Conservation (phyloP, 2,113 vertebrate species). For the Myotis lucifugus region DNA sequence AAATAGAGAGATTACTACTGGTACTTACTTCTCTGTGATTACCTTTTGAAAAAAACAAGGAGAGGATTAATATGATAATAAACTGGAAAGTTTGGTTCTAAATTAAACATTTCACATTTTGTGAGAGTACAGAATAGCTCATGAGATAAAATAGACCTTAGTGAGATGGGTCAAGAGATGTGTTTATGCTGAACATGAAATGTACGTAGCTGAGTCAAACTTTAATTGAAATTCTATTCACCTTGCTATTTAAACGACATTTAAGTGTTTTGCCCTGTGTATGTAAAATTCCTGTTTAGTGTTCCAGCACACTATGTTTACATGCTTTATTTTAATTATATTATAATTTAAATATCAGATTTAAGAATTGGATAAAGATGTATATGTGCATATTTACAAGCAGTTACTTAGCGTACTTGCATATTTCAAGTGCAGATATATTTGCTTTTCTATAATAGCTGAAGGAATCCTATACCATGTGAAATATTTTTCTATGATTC, state of each 20-base stretch:
- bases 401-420: not conserved
- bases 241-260: not conserved
- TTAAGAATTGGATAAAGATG: slow-evolving; percentile 41
- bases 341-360: slow-evolving; percentile 19
- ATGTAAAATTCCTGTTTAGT: slow-evolving; percentile 33
- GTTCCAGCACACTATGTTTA: not conserved
- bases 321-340: slow-evolving; percentile 25
- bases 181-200: not conserved
- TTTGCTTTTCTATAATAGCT: slow-evolving; percentile 32
- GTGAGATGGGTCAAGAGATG: not conserved
- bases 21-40: slow-evolving; percentile 31
- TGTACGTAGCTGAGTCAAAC: slow-evolving; percentile 20
- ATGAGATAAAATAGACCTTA: not conserved
- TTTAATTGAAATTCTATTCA: slow-evolving; percentile 11
- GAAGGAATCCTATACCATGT: not conserved
- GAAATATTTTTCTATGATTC: slow-evolving; percentile 18
- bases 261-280: not conserved
- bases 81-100: slow-evolving; percentile 42
- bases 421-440: slow-evolving; percentile 31
- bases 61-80: not conserved
- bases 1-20: not conserved
- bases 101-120: slow-evolving; percentile 27
- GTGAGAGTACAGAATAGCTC: not conserved
- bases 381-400: slow-evolving; percentile 61
- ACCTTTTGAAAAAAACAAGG: slow-evolving; percentile 46